phyloP scores from a whole-genome alignment of 2,113 vertebrate genomes.

The Salminus brasiliensis region DNA sequence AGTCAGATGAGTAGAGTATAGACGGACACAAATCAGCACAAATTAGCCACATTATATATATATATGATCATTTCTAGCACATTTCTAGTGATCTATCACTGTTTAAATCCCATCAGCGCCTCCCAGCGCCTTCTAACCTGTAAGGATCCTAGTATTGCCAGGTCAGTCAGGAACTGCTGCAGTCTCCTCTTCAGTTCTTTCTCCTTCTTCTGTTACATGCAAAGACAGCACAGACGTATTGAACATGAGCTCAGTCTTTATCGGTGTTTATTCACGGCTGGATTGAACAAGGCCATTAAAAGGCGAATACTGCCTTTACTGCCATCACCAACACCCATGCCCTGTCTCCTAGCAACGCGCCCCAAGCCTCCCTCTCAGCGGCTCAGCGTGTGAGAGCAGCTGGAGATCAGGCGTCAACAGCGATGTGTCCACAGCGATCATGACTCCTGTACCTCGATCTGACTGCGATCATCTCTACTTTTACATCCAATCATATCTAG shows the following conservation, averaged over 20 bases:
- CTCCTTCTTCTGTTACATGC: conserved; percentile 64
- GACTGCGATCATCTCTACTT: background rate
- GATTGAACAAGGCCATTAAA: background rate
- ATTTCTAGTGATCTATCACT: background rate
- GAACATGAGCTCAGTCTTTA: background rate
- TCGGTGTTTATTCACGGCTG: background rate
- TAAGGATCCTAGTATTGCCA: conserved; percentile 75
- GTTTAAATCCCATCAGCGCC: background rate
- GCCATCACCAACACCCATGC: background rate
- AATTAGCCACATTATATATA: too few relatives aligned
- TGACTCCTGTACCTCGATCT: background rate
- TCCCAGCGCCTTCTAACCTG: conserved; percentile 71
- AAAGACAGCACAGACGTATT: conserved; percentile 18
- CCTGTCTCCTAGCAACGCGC: conserved; percentile 67
- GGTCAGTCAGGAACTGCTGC: conserved; percentile 72
- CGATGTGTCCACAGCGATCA: background rate
- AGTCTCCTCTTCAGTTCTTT: conserved; percentile 72
- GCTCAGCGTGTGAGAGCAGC: background rate
- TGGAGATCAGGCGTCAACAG: background rate
- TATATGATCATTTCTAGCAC: background rate
- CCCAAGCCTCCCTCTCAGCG: conserved; percentile 56
- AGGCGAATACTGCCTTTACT: background rate
- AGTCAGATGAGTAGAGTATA: background rate
- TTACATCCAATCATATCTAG: background rate
- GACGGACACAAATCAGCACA: background rate